Evolutionary conservation across 2,888 invertebrate species (phyloP).

Genomic region (Ichneumoninae sp.): DNA sequence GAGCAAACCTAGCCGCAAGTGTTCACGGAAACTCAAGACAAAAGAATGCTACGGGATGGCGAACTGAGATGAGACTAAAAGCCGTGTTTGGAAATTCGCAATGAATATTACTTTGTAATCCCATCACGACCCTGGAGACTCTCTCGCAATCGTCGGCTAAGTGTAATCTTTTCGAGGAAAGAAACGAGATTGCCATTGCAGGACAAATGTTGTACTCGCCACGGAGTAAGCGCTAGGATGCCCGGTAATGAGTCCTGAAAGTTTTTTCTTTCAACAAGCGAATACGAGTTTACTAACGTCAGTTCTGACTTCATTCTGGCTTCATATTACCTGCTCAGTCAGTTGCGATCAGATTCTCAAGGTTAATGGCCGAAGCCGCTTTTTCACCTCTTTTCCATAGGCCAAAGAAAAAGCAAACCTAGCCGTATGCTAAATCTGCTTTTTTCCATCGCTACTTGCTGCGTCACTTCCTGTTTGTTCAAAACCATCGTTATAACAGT

Average conservation of each 20-base stretch:
- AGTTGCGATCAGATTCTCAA: too few relatives aligned
- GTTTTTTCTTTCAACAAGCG: too few relatives aligned
- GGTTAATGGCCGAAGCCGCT: too few relatives aligned
- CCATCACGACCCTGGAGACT: neutral
- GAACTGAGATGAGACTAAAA: slow-evolving; percentile 21
- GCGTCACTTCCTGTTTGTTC: neutral
- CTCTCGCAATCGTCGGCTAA: neutral
- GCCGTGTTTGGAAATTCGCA: slow-evolving; percentile 53
- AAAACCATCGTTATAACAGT: neutral
- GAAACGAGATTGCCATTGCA: neutral
- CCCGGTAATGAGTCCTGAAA: too few relatives aligned
- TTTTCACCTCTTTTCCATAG: too few relatives aligned
- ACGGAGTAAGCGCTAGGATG: neutral
- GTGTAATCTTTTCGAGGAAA: neutral
- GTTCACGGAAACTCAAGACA: slow-evolving; percentile 39
- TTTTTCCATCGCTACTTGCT: neutral
- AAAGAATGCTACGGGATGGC: slow-evolving; percentile 19
- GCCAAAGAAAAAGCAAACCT: too few relatives aligned
- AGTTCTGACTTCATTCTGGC: too few relatives aligned
- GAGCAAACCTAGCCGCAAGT: slow-evolving; percentile 42
- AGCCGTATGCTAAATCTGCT: too few relatives aligned
- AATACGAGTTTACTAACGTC: too few relatives aligned
- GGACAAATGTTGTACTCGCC: neutral
- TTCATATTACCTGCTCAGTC: too few relatives aligned
- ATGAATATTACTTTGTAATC: slow-evolving; percentile 42